Conservation (phyloP, 1,140 invertebrate genomes). For the Cylas formicarius region DNA sequence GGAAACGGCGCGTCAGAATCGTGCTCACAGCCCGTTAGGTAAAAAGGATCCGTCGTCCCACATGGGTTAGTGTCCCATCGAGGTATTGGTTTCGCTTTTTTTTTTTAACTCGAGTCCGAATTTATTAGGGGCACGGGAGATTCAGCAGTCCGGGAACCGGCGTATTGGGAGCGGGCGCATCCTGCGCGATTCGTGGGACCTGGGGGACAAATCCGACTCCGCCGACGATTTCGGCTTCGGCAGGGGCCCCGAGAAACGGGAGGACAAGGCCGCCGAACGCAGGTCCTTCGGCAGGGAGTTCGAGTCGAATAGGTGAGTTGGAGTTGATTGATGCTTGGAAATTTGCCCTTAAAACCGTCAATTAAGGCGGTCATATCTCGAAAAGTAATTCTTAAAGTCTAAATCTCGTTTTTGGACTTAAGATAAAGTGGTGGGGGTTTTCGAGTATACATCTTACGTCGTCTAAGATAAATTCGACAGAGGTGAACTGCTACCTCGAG, state of each 20-base stretch:
- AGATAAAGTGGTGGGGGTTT: no score
- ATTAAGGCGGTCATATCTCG: no score
- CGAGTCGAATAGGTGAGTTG: conserved; percentile 33
- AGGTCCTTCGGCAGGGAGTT: conserved; percentile 46
- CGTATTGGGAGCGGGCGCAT: conserved; percentile 75
- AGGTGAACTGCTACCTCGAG: no score
- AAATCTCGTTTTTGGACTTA: no score
- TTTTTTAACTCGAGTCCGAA: no score
- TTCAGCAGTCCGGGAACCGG: conserved; percentile 44
- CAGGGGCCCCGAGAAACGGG: conserved; percentile 26
- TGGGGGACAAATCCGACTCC: conserved; percentile 41
- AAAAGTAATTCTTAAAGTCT: no score
- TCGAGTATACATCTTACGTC: no score
- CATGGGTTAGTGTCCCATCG: conserved; percentile 20
- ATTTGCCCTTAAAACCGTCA: no score
- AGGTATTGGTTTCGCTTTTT: not conserved
- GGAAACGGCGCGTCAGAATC: conserved; percentile 39
- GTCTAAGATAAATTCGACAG: no score
- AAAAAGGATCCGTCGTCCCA: conserved; percentile 22
- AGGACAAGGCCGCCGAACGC: conserved; percentile 31
- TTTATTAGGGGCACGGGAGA: conserved; percentile 22
- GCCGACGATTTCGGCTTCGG: conserved; percentile 16
- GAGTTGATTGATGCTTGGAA: no score
- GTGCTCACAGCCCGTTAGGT: conserved; percentile 43
- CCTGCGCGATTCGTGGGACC: conserved; percentile 57